Evolutionary conservation across 2,888 invertebrate genomes (phyloP), one percentile per base, ranked within the genome.

Genomic region (Tachina grossa): DNA sequence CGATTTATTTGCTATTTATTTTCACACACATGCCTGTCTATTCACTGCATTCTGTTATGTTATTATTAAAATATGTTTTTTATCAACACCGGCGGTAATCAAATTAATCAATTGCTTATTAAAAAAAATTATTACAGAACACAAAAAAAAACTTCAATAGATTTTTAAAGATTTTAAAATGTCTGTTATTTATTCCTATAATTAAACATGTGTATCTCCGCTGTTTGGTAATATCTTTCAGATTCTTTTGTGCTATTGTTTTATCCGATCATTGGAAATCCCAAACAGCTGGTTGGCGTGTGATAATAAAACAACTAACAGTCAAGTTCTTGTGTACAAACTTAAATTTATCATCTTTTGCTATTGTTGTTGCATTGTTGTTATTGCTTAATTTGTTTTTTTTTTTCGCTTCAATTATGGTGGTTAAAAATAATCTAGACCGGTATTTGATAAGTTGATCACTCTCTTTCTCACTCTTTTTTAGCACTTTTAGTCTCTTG

Each of bases 221-320:
- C 16, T 39, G 10, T 19, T 43, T 66, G 16, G 16, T 31, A n/a
- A n/a, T n/a, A 43, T 41, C 9, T 55, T 19, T 19, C 6, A 41
- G 41, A 41, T 53, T 75, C 31, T 31, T 31, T 31, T 19, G 59
- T 78, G 9, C 16, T n/a, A 13, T 59, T 71, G 10, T 31, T 57
- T 72, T 68, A 59, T 78, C 77, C 85, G 85, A 85, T 83, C 85
- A 76, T 47, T 71, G 22, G 61, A 78, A 65, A 59, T 22, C 43
- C 55, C 39, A 76, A 80, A 77, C 83, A 83, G 79, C 76, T 83
- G 68, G 72, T 51, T 31, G 78, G 69, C 65, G 75, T 53, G 66
- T 72, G 65, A 55, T 76, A 61, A 31, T 63, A 57, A 63, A 68
- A 80, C 72, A 66, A 85, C 85, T 85, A 72, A 22, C 83, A 76